Evolutionary conservation across 1,140 invertebrate genomes (phyloP).

Genomic region (Drosophila ogumai): DNA sequence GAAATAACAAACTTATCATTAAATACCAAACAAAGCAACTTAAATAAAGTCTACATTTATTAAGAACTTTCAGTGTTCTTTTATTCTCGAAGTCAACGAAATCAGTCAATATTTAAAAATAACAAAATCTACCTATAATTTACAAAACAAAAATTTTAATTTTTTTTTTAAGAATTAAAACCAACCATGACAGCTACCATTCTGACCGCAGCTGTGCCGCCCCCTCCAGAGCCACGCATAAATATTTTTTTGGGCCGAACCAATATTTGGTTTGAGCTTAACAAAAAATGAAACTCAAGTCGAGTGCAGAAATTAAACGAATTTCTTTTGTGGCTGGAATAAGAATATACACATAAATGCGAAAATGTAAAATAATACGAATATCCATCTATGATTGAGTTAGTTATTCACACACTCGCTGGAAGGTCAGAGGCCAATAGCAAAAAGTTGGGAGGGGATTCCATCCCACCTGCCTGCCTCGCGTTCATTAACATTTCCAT

Average conservation of each 20-base stretch:
- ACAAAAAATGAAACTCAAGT: slow-evolving; percentile 12
- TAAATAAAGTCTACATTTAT: not conserved
- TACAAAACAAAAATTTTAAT: too few species aligned
- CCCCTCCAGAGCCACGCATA: slow-evolving; percentile 1
- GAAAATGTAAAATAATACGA: not conserved
- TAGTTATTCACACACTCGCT: slow-evolving; percentile 18
- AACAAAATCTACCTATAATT: not conserved
- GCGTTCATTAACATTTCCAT: slow-evolving; percentile 37
- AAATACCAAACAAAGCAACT: not conserved
- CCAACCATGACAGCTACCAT: not conserved
- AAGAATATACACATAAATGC: not conserved
- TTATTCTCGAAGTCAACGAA: too few species aligned
- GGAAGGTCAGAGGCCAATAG: slow-evolving; percentile 16
- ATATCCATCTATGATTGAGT: slow-evolving; percentile 6
- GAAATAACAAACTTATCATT: not conserved
- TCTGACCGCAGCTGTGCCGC: not conserved
- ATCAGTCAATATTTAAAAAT: not conserved
- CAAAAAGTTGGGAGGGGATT: not conserved
- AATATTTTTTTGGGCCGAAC: slow-evolving; percentile 39
- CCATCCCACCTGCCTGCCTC: slow-evolving; percentile 8
- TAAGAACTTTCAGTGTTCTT: too few species aligned
- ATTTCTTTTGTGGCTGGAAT: not conserved
- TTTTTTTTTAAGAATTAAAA: too few species aligned
- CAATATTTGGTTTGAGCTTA: slow-evolving; percentile 38
- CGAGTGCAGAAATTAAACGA: slow-evolving; percentile 20